phyloP scores from a whole-genome alignment of 2,797 vertebrate genomes.

The Epinephelus coioides region DNA sequence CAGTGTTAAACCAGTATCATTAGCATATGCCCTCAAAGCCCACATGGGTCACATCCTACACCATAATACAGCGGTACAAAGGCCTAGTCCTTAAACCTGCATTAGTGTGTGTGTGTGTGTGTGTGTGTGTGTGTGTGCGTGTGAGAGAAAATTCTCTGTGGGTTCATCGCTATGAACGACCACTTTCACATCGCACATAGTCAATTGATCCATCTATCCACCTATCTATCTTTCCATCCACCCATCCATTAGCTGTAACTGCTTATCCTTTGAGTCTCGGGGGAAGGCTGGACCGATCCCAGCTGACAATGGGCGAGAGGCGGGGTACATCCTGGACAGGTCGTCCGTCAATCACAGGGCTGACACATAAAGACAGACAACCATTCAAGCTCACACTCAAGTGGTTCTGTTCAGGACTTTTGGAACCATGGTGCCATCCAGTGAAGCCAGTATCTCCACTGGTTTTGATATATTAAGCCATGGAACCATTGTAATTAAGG shows the following conservation, averaged over 20 bases:
- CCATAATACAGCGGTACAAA: neutral
- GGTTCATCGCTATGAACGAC: neutral
- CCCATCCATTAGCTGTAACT: neutral
- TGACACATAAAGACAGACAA: neutral
- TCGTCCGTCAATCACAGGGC: neutral
- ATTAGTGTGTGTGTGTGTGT: too few relatives aligned
- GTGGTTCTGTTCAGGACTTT: too few relatives aligned
- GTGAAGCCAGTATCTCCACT: too few relatives aligned
- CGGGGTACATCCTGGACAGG: neutral
- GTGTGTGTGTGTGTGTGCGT: neutral
- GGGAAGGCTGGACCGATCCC: neutral
- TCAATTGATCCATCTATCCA: neutral
- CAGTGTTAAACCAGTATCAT: neutral
- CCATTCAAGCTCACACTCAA: too few relatives aligned
- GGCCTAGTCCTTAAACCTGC: neutral
- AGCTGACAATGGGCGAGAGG: neutral
- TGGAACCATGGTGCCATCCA: too few relatives aligned
- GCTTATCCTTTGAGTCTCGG: neutral
- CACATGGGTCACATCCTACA: conserved; percentile 9
- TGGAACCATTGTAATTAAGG: too few relatives aligned
- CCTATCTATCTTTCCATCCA: neutral
- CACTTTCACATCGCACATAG: neutral
- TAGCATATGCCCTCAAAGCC: neutral
- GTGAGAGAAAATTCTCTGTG: neutral
- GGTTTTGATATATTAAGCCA: too few relatives aligned